These are phyloP conservation scores for Hermodice carunculata DNA, from an alignment of 2,888 invertebrate genomes.

Conservation along the genomic window DNA sequence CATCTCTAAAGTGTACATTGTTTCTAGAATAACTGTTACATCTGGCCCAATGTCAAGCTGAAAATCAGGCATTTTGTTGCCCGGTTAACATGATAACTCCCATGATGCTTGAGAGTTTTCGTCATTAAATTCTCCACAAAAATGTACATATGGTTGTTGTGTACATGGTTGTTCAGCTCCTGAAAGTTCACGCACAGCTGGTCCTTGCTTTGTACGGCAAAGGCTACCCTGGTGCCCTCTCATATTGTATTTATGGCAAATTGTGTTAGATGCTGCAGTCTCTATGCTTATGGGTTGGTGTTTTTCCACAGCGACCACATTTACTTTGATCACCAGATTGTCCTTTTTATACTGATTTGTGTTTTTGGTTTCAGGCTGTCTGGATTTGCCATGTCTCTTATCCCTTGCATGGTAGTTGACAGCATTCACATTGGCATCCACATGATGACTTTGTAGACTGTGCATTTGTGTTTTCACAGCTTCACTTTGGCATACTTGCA, in stretches of 20 bases:
- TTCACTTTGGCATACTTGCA: neutral
- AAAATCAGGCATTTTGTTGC: neutral
- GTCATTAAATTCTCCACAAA: neutral
- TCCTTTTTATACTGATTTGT: too few species aligned
- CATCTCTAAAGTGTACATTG: neutral
- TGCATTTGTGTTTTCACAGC: neutral
- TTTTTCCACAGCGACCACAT: neutral
- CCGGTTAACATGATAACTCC: neutral
- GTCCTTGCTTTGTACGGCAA: too few species aligned
- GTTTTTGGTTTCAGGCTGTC: neutral
- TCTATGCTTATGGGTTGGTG: neutral
- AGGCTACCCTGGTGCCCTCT: neutral
- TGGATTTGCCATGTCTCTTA: neutral
- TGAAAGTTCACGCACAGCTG: too few species aligned
- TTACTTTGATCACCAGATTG: neutral
- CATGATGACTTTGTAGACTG: neutral
- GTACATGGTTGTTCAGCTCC: too few species aligned
- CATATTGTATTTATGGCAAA: neutral
- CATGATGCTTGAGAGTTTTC: neutral
- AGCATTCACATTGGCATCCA: neutral
- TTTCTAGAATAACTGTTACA: neutral
- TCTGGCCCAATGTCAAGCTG: neutral
- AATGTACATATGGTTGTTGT: too few species aligned
- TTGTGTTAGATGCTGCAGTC: neutral
- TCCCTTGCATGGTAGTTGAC: neutral